A percentile compares a stretch with the other conserved stretches of the same genome.
phyloP scores from a whole-genome alignment of 92 coral and sea anemone species.

The Micromussa lordhowensis region DNA sequence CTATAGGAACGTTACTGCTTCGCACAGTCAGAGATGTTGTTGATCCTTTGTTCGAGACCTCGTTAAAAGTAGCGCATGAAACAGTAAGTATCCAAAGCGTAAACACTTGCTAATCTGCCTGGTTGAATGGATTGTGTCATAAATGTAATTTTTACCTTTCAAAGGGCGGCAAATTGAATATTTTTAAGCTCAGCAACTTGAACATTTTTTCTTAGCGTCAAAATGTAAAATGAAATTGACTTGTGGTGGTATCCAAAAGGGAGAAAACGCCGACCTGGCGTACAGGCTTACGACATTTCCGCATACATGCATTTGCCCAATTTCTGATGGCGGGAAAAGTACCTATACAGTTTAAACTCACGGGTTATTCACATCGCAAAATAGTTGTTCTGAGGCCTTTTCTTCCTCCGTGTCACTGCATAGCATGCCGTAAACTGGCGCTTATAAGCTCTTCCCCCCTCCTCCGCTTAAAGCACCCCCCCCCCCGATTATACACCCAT shows the following conservation, averaged over 20 bases:
- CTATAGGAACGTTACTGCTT: slow-evolving; percentile 28
- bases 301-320: background rate
- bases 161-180: too few species aligned
- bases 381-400: too few species aligned
- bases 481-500: too few species aligned
- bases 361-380: background rate
- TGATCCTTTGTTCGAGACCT: slow-evolving; percentile 27
- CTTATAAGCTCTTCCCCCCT: too few species aligned
- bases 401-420: too few species aligned
- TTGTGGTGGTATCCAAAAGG: background rate
- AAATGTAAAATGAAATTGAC: background rate
- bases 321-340: too few species aligned
- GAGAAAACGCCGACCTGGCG: background rate
- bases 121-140: too few species aligned
- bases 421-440: too few species aligned
- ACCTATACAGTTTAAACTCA: background rate
- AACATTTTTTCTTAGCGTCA: background rate
- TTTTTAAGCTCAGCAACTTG: too few species aligned
- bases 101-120: background rate
- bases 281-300: background rate
- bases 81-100: slow-evolving; percentile 6
- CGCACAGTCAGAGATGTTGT: slow-evolving; percentile 39
- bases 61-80: background rate
- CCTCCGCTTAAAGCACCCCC: too few species aligned
- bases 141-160: too few species aligned